phyloP scores from a whole-genome alignment of 1,140 invertebrate genomes.

The Drosophila equinoxialis region DNA sequence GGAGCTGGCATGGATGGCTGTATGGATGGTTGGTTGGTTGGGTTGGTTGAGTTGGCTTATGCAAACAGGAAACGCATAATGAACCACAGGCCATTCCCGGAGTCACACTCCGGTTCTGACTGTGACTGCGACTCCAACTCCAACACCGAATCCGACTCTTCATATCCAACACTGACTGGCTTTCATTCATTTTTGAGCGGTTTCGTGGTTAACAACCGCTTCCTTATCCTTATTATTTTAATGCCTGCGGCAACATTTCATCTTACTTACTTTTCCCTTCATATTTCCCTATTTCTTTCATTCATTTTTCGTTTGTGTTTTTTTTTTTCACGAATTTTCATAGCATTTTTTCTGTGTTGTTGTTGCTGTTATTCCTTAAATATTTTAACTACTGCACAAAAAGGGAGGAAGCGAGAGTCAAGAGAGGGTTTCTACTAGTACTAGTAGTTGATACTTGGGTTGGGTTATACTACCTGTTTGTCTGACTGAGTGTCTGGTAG shows the following conservation, averaged over 20 bases:
- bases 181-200: constrained; percentile 79
- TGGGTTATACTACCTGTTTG: constrained; percentile 38
- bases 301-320: constrained; percentile 16
- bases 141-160: constrained; percentile 2
- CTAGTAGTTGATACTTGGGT: constrained; percentile 26
- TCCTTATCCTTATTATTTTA: constrained; percentile 82
- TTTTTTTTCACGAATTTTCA: constrained; percentile 5
- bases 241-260: constrained; percentile 79
- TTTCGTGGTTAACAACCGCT: constrained; percentile 81
- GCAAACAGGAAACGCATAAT: constrained; percentile 81
- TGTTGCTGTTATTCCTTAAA: constrained; percentile 59
- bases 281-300: constrained; percentile 16
- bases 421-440: not conserved
- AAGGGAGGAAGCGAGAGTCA: not conserved
- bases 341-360: constrained; percentile 31
- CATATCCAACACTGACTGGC: constrained; percentile 27
- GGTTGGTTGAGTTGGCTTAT: constrained; percentile 50
- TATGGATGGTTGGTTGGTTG: not conserved
- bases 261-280: constrained; percentile 73
- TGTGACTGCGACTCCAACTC: constrained; percentile 16
- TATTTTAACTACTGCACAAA: constrained; percentile 69
- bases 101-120: constrained; percentile 45
- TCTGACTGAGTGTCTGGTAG: constrained; percentile 46
- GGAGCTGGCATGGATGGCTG: constrained; percentile 23
- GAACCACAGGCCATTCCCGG: constrained; percentile 66